A percentile compares a stretch with the other conserved stretches of the same genome.
Conservation (phyloP, 2,888 invertebrate genomes). For the Pristionchus mayeri region DNA sequence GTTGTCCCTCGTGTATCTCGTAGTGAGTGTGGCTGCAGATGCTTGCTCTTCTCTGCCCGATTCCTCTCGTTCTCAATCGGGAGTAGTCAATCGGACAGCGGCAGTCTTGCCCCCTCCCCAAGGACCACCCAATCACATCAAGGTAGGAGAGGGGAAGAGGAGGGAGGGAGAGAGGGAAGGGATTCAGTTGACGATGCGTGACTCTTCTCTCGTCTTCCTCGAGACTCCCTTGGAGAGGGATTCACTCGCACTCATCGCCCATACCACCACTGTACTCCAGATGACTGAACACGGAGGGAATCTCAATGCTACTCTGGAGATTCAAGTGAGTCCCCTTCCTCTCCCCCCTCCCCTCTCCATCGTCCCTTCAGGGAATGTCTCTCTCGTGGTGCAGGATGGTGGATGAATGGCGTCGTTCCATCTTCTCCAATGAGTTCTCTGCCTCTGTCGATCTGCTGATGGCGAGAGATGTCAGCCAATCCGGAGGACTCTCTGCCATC, state of each 20-base stretch:
- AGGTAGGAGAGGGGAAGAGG: not conserved
- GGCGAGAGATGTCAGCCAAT: conserved; percentile 11
- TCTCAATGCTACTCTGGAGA: conserved; percentile 67
- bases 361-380: conserved; percentile 48
- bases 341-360: not conserved
- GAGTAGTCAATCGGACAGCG: not conserved
- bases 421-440: conserved; percentile 73
- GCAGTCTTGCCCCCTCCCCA: not conserved
- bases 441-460: conserved; percentile 58
- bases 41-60: not conserved
- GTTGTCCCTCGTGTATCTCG: not conserved
- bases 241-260: conserved; percentile 89
- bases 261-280: conserved; percentile 70
- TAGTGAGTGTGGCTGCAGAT: not conserved
- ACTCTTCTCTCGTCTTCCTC: conserved; percentile 93
- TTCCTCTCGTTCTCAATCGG: conserved; percentile 6
- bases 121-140: conserved; percentile 48
- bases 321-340: conserved; percentile 57
- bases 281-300: conserved; percentile 66
- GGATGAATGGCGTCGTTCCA: conserved; percentile 58
- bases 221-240: conserved; percentile 91
- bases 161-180: not conserved
- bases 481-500: not conserved
- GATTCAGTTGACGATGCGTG: conserved; percentile 81
- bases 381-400: conserved; percentile 72